Evolutionary conservation across 2,797 vertebrate species (phyloP).

Genomic region (Pangasius larnaudii): DNA sequence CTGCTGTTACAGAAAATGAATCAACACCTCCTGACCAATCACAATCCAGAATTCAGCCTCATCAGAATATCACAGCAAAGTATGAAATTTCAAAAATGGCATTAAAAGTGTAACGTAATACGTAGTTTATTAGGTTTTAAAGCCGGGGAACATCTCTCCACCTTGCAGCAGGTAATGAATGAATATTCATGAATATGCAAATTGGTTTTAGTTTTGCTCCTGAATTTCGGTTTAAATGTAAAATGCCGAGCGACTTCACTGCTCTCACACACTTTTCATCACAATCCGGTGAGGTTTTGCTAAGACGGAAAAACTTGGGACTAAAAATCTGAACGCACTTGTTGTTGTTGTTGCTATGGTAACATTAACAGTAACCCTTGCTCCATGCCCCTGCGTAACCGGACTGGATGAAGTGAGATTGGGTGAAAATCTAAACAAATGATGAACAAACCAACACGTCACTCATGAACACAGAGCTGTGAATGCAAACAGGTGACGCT

Average conservation of each 20-base stretch:
- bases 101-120: too few species aligned
- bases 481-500: background rate
- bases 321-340: background rate
- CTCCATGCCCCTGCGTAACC: background rate
- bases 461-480: background rate
- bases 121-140: too few species aligned
- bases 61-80: too few species aligned
- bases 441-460: background rate
- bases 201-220: too few species aligned
- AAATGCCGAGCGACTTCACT: too few species aligned
- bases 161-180: background rate
- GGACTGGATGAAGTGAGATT: background rate
- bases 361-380: background rate
- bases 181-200: background rate
- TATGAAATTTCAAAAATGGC: too few species aligned
- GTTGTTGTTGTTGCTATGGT: background rate
- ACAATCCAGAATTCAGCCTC: too few species aligned
- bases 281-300: too few species aligned
- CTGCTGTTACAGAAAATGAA: background rate
- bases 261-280: too few species aligned
- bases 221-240: too few species aligned
- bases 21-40: background rate
- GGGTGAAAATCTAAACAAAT: background rate
- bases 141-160: background rate
- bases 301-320: background rate